Conservation (phyloP, 2,797 vertebrate genomes). For the Balearica regulorum region DNA sequence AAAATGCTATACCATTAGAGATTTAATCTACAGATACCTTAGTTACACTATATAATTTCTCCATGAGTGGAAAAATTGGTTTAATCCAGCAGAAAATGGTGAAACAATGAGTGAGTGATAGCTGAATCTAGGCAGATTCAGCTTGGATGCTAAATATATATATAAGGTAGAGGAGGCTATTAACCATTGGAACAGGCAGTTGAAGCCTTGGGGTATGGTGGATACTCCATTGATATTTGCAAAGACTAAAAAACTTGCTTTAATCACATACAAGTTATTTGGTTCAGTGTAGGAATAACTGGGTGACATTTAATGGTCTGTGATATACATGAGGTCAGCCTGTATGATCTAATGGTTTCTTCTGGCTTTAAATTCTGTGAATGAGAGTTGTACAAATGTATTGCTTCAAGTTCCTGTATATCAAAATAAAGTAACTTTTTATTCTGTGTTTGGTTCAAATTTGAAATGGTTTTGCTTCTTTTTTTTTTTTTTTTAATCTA, state of each 20-base stretch:
- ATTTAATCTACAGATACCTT: not conserved
- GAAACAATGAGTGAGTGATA: not conserved
- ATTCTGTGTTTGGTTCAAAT: not conserved
- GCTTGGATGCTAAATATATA: not conserved
- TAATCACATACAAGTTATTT: not conserved
- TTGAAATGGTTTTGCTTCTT: not conserved
- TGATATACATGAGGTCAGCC: not conserved
- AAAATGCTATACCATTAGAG: not conserved
- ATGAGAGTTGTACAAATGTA: not conserved
- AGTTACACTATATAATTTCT: not conserved
- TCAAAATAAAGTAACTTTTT: not conserved
- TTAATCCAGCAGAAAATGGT: not conserved
- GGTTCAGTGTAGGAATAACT: not conserved
- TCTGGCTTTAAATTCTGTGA: conserved; percentile 7
- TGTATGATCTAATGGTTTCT: not conserved
- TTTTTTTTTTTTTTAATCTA: not conserved
- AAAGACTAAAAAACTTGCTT: not conserved
- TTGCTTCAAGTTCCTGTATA: not conserved
- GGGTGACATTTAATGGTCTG: not conserved
- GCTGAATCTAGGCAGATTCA: not conserved
- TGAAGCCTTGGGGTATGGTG: not conserved
- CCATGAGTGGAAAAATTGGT: not conserved
- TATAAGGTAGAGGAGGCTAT: not conserved
- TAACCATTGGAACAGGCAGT: not conserved
- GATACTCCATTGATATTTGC: not conserved